These are phyloP conservation scores for Perithous albicinctus DNA, from an alignment of 2,888 invertebrate genomes.

Conservation along the genomic window DNA sequence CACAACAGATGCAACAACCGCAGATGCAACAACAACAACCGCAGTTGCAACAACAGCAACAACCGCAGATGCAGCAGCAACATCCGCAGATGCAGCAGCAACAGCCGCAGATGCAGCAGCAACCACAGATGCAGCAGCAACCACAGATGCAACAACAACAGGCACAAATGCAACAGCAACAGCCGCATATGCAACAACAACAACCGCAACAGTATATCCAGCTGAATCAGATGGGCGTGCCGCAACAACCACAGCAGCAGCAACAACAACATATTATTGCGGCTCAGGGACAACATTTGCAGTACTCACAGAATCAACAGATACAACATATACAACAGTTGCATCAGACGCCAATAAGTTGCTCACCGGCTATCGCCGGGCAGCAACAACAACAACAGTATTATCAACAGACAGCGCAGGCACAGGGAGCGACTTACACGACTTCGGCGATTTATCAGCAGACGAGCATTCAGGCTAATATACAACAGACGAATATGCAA, in stretches of 20 bases:
- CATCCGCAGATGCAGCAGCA: constrained; percentile 73
- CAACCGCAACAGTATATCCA: constrained; percentile 66
- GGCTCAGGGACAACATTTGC: constrained; percentile 61
- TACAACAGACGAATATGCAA: constrained; percentile 56
- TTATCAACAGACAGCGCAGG: constrained; percentile 64
- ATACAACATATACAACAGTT: constrained; percentile 81
- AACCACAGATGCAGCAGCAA: constrained; percentile 70
- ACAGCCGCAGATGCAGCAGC: constrained; percentile 62
- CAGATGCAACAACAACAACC: constrained; percentile 68
- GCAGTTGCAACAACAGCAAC: constrained; percentile 68
- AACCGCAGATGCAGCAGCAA: constrained; percentile 64
- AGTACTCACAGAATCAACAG: constrained; percentile 75
- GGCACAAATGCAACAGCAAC: constrained; percentile 74
- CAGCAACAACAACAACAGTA: constrained; percentile 78
- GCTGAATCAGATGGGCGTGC: constrained; percentile 25
- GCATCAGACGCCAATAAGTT: constrained; percentile 78
- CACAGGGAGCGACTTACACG: constrained; percentile 47
- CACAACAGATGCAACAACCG: constrained; percentile 66
- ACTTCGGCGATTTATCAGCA: constrained; percentile 60
- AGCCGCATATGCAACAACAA: constrained; percentile 75
- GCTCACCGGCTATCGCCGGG: constrained; percentile 74
- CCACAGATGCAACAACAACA: constrained; percentile 70
- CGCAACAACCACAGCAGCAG: constrained; percentile 72
- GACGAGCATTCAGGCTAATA: constrained; percentile 45
- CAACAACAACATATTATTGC: constrained; percentile 72